Percentiles rank a stretch among this genome's conserved stretches.
phyloP scores from a whole-genome alignment of 2,113 vertebrate genomes.

The Opisthocomus hoazin region DNA sequence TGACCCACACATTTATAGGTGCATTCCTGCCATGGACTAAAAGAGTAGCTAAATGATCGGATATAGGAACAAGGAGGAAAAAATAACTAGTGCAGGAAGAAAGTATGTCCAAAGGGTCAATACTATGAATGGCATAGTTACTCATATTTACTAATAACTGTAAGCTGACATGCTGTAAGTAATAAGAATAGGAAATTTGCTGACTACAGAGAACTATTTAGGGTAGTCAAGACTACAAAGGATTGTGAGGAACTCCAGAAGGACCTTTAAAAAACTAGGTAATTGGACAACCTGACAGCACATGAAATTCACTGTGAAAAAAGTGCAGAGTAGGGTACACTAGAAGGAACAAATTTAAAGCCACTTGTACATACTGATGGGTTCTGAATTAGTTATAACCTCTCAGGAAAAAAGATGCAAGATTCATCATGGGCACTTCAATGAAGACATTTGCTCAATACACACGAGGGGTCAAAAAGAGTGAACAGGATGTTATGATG shows the following conservation, averaged over 20 bases:
- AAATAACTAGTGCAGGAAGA: neutral
- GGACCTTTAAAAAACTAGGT: conserved; percentile 61
- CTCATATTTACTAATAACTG: conserved; percentile 58
- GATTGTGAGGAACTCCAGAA: conserved; percentile 50
- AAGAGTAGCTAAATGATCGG: neutral
- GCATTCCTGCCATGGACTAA: neutral
- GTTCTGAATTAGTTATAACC: conserved; percentile 54
- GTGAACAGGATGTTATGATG: conserved; percentile 35
- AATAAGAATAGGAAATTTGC: conserved; percentile 36
- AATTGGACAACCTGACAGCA: conserved; percentile 62
- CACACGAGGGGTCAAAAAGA: conserved; percentile 55
- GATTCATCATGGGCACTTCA: conserved; percentile 13
- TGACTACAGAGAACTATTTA: conserved; percentile 50
- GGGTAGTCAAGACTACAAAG: conserved; percentile 50
- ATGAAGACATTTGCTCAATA: conserved; percentile 42
- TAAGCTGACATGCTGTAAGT: conserved; percentile 21
- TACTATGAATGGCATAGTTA: neutral
- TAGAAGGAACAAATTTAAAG: conserved; percentile 65
- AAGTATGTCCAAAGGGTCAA: conserved; percentile 13
- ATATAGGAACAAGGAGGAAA: neutral
- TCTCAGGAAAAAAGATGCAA: conserved; percentile 44
- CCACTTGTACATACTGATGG: conserved; percentile 62
- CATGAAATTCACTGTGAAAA: conserved; percentile 60
- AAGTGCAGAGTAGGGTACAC: conserved; percentile 57
- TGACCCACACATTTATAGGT: neutral